These are phyloP conservation scores for Poecilobothrus nobilitatus DNA, from an alignment of 2,888 invertebrate species.

Conservation along the genomic window DNA sequence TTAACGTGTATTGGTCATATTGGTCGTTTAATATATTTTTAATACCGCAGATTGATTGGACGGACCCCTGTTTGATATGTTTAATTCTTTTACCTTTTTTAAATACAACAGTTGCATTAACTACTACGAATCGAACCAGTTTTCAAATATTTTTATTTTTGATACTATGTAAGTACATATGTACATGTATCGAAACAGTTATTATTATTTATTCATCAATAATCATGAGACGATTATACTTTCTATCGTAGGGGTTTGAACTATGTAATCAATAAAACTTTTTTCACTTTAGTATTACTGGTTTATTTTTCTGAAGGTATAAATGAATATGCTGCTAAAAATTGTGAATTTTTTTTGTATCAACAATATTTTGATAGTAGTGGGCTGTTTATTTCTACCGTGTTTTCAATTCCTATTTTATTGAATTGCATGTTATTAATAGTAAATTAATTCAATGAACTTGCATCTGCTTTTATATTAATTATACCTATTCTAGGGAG, in stretches of 20 bases:
- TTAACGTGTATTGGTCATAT: conserved; percentile 69
- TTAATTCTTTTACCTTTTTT: conserved; percentile 66
- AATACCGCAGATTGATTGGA: conserved; percentile 88
- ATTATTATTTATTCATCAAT: too few species aligned
- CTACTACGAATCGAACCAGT: conserved; percentile 77
- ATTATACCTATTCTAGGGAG: conserved; percentile 67
- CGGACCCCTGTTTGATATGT: conserved; percentile 77
- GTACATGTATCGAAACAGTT: too few species aligned
- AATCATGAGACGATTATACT: too few species aligned
- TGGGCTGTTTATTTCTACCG: conserved; percentile 86
- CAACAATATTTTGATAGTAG: conserved; percentile 93
- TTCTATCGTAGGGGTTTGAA: conserved; percentile 7
- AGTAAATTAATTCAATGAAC: conserved; percentile 59
- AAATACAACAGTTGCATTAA: conserved; percentile 67
- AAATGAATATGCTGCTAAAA: conserved; percentile 77
- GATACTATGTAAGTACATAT: conserved; percentile 68
- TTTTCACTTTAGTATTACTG: conserved; percentile 55
- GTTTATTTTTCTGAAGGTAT: conserved; percentile 87
- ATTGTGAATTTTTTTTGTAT: conserved; percentile 80
- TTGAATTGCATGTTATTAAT: conserved; percentile 90
- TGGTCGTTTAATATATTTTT: conserved; percentile 31
- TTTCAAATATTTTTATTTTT: conserved; percentile 78
- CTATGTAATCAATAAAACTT: conserved; percentile 7
- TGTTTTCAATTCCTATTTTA: conserved; percentile 86
- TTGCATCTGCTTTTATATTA: neutral